Base-by-base conservation (phyloP, 2,888 invertebrate species). In the Octonoba sinensis region DNA sequence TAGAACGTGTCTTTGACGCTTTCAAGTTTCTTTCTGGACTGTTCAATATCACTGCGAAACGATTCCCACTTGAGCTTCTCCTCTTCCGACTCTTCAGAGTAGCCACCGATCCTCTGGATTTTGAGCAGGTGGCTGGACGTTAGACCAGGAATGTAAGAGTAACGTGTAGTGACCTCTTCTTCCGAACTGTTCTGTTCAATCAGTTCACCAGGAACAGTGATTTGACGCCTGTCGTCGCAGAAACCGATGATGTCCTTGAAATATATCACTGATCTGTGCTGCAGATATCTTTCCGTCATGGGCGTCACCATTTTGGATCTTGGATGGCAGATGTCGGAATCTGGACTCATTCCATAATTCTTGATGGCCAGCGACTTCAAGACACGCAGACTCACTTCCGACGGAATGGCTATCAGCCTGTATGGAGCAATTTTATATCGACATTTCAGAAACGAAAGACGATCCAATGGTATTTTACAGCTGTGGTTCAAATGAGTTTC, bases 371-470 rank as follows among this genome's bases (percentile, higher is more conserved):
- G 18, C 12, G 20, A 56, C 65, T 59, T 75, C 2, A 66, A 27
- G 36, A 66, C 66, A 18, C 66, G 16, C 8, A 36, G 18, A 1
- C 66, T 27, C n/a, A 60, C 36, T 20, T 67, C 75, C 4, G 57
- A 12, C 1, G 8, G 18, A 18, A 49, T 51, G 13, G n/a, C 27
- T 20, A 62, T 49, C 22, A 24, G 27, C 24, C 24, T 57, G 24
- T 49, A 66, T 27, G 75, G 75, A 8, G 59, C 75, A 12, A 75
- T 49, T 57, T 16, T 15, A 27, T 75, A 75, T 24, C 22, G 57
- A 12, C 49, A 57, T 67, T 75, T 75, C 16, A 75, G 59, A 18
- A 56, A 66, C 12, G 75, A 66, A 22, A 75, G 15, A 20, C 75
- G 75, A 36, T 75, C 51, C 27, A 75, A 16, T 24, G 75, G 75